Conservation (phyloP, 2,797 vertebrate genomes). For the Atherinosoma microstoma region DNA sequence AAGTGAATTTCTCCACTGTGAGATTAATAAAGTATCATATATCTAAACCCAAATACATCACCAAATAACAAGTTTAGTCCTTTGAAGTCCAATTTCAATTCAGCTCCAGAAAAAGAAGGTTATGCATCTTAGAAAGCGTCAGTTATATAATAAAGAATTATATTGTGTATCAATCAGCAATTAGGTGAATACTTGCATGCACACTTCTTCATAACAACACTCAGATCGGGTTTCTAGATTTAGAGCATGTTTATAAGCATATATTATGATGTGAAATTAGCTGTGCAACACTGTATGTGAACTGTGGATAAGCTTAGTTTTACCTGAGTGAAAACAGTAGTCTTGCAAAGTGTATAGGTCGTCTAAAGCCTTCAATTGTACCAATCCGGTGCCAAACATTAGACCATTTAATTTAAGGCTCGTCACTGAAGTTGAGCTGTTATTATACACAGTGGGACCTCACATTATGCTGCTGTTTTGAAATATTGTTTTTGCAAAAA, state of each 20-base stretch:
- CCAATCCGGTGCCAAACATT: slow-evolving; percentile 63
- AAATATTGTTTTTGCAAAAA: slow-evolving; percentile 68
- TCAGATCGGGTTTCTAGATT: slow-evolving; percentile 8
- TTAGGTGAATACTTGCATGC: neutral
- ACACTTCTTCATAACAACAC: neutral
- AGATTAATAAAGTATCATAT: too few relatives aligned
- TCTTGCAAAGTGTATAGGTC: slow-evolving; percentile 36
- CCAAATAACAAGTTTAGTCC: neutral
- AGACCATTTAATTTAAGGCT: slow-evolving; percentile 69
- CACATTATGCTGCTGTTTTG: slow-evolving; percentile 67
- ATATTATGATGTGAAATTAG: slow-evolving; percentile 22
- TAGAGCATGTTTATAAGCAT: slow-evolving; percentile 8
- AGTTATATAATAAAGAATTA: neutral
- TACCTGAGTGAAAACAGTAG: slow-evolving; percentile 57
- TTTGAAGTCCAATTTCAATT: neutral
- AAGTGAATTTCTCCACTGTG: too few relatives aligned
- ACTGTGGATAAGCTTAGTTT: slow-evolving; percentile 14
- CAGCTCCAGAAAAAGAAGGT: too few relatives aligned
- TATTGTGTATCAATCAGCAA: neutral
- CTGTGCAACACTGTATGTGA: slow-evolving; percentile 1
- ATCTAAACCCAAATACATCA: neutral
- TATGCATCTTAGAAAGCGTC: too few relatives aligned
- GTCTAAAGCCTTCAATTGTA: slow-evolving; percentile 64
- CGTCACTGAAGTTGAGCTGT: slow-evolving; percentile 66
- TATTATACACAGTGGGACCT: slow-evolving; percentile 71